Evolutionary conservation across 2,113 vertebrate genomes (phyloP).

Genomic region (Nettapus auritus): DNA sequence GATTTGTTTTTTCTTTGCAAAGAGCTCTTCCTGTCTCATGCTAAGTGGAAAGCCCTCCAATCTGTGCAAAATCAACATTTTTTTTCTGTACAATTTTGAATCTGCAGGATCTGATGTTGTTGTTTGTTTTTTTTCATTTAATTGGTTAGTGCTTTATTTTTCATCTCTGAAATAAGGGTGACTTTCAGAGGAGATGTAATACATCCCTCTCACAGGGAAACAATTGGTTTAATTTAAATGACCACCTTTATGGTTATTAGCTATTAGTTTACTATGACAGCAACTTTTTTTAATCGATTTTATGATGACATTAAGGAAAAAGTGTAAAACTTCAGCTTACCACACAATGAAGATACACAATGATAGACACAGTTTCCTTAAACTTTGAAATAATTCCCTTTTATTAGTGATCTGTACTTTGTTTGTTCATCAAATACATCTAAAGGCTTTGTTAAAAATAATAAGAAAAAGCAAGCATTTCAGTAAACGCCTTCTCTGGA

Average conservation of each 20-base stretch:
- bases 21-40: not conserved
- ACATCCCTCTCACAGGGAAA: not conserved
- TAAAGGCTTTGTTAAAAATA: not conserved
- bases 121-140: not conserved
- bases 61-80: not conserved
- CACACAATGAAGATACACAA: not conserved
- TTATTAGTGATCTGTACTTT: not conserved
- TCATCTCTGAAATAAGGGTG: not conserved
- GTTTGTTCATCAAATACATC: not conserved
- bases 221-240: not conserved
- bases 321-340: not conserved
- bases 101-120: accelerated
- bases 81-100: not conserved
- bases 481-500: not conserved
- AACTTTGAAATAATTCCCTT: accelerated
- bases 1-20: not conserved
- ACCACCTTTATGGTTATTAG: not conserved
- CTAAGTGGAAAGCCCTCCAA: not conserved
- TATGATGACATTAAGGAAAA: not conserved
- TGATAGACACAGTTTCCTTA: not conserved
- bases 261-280: not conserved
- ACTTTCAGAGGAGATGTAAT: not conserved
- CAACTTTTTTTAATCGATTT: not conserved
- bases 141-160: not conserved
- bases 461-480: not conserved